Evolutionary conservation across 2,113 vertebrate genomes (phyloP).

Genomic region (Dicerorhinus sumatrensis): DNA sequence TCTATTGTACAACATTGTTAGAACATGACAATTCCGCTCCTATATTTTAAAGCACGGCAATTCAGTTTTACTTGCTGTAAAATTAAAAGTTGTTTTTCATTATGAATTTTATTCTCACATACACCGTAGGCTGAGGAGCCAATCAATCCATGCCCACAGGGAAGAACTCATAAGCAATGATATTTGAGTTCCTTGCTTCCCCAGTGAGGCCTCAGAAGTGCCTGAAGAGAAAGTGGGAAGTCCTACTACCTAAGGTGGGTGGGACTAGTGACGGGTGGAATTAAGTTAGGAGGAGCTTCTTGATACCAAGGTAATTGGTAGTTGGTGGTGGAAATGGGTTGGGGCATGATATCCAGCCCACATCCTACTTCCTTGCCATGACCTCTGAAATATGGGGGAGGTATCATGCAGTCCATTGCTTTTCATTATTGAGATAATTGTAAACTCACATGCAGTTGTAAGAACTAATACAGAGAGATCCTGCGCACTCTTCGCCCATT

Average conservation of each 20-base stretch:
- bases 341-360: background rate
- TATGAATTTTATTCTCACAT: constrained; percentile 3
- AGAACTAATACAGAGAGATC: background rate
- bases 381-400: background rate
- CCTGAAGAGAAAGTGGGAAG: background rate
- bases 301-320: background rate
- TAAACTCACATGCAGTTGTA: background rate
- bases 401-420: background rate
- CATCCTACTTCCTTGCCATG: background rate
- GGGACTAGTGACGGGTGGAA: background rate
- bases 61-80: constrained; percentile 71
- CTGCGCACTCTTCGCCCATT: background rate
- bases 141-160: background rate
- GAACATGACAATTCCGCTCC: constrained; percentile 71
- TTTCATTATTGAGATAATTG: constrained; percentile 9
- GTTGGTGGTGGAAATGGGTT: background rate
- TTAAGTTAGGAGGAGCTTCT: constrained; percentile 2
- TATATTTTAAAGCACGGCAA: constrained; percentile 73
- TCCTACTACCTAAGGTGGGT: background rate
- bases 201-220: background rate
- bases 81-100: constrained; percentile 17
- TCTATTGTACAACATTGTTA: constrained; percentile 82
- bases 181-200: background rate
- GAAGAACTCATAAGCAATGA: background rate
- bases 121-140: background rate